Conservation (phyloP, 1,140 invertebrate genomes). For the Drosophila mojavensis region DNA sequence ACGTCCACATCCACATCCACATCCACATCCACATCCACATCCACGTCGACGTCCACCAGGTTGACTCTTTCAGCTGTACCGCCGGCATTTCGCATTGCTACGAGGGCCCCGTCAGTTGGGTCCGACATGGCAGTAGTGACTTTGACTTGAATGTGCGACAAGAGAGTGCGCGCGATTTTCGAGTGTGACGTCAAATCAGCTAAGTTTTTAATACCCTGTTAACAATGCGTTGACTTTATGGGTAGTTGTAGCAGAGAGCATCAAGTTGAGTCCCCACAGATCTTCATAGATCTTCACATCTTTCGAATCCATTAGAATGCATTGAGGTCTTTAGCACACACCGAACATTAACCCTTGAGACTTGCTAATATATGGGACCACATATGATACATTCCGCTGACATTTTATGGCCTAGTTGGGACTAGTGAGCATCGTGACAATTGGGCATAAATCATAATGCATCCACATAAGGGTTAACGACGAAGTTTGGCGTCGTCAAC, state of each 20-base stretch:
- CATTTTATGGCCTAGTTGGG: slow-evolving; percentile 11
- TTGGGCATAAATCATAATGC: slow-evolving; percentile 52
- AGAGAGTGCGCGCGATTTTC: slow-evolving; percentile 54
- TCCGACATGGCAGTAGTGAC: slow-evolving; percentile 55
- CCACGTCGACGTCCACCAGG: slow-evolving; percentile 50
- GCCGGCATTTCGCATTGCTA: slow-evolving; percentile 48
- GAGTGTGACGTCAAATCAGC: slow-evolving; percentile 75
- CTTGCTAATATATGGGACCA: background rate
- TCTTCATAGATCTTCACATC: background rate
- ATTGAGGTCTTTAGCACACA: no score
- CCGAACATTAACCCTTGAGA: slow-evolving; percentile 26
- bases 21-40: slow-evolving; percentile 13
- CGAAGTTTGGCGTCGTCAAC: slow-evolving; percentile 46
- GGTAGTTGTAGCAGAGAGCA: background rate
- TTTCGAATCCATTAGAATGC: no score
- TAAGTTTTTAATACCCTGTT: slow-evolving; percentile 49
- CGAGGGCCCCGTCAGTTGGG: slow-evolving; percentile 46
- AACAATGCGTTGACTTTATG: background rate
- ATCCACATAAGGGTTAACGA: slow-evolving; percentile 43
- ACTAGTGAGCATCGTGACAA: slow-evolving; percentile 58
- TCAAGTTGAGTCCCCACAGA: background rate
- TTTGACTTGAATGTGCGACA: slow-evolving; percentile 59
- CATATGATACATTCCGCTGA: slow-evolving; percentile 16
- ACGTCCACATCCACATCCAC: background rate
- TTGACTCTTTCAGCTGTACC: slow-evolving; percentile 66